phyloP scores from a whole-genome alignment of 2,888 invertebrate genomes.

The Julus scandinavius region DNA sequence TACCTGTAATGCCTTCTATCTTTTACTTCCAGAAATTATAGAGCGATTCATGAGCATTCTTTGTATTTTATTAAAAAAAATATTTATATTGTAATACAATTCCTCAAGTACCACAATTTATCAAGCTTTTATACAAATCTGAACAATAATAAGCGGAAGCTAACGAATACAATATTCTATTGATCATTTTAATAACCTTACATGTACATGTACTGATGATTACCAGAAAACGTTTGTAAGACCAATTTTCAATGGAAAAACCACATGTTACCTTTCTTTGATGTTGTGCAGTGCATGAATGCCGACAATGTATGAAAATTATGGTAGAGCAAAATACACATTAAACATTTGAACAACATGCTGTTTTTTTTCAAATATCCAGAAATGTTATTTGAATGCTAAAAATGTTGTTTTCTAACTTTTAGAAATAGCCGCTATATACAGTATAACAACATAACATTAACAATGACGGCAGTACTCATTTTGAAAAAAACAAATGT shows the following conservation, averaged over 20 bases:
- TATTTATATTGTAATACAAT: neutral
- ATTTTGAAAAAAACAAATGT: neutral
- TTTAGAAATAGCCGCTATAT: neutral
- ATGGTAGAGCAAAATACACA: neutral
- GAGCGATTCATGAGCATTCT: neutral
- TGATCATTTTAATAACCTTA: neutral
- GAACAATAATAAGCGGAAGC: neutral
- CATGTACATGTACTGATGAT: neutral
- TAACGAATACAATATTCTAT: neutral
- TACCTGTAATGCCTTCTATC: too few relatives aligned
- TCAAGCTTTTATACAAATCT: neutral
- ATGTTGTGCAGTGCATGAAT: neutral
- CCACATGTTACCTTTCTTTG: neutral
- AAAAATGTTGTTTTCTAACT: neutral
- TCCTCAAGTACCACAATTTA: neutral
- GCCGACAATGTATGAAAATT: neutral
- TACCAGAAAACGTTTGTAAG: neutral
- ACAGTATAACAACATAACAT: neutral
- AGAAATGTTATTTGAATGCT: neutral
- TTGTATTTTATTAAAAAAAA: neutral
- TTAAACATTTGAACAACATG: neutral
- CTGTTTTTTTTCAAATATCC: neutral
- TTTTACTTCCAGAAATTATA: neutral
- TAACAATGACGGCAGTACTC: neutral
- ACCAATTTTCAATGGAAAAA: neutral